Percentiles rank a stretch among this genome's conserved stretches.
phyloP scores from a whole-genome alignment of 2,113 vertebrate species.

The Barbus barbus region DNA sequence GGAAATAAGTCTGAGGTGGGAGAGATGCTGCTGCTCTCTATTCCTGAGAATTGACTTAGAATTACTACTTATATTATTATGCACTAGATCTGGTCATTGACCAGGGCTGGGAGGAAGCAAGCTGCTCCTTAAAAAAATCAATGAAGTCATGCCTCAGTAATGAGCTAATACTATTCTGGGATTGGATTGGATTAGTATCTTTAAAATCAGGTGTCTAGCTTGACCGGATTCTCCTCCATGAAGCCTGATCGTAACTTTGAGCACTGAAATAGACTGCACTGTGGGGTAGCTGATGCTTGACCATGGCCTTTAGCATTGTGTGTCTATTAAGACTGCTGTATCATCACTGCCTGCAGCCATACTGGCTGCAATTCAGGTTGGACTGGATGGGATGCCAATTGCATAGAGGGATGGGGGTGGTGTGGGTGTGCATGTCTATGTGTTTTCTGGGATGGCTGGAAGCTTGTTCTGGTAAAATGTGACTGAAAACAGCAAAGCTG shows the following conservation, averaged over 20 bases:
- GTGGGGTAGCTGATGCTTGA: slow-evolving; percentile 19
- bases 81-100: background rate
- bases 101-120: background rate
- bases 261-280: slow-evolving; percentile 33
- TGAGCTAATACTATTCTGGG: slow-evolving; percentile 14
- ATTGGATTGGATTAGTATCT: slow-evolving; percentile 3
- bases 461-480: background rate
- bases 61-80: background rate
- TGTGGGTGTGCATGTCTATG: too few relatives aligned
- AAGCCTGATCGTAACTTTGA: background rate
- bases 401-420: slow-evolving; percentile 34
- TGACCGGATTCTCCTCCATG: background rate
- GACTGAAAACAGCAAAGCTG: slow-evolving; percentile 24
- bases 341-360: slow-evolving; percentile 51
- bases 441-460: background rate
- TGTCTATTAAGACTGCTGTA: slow-evolving; percentile 60
- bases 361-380: slow-evolving; percentile 57
- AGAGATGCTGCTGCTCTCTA: background rate
- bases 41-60: background rate
- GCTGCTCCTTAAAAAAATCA: background rate
- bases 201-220: background rate
- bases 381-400: slow-evolving; percentile 50
- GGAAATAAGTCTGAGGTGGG: background rate
- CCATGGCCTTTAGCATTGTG: slow-evolving; percentile 45
- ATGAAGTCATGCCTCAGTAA: background rate